phyloP scores from a whole-genome alignment of 2,113 vertebrate species.

The Phainopepla nitens region DNA sequence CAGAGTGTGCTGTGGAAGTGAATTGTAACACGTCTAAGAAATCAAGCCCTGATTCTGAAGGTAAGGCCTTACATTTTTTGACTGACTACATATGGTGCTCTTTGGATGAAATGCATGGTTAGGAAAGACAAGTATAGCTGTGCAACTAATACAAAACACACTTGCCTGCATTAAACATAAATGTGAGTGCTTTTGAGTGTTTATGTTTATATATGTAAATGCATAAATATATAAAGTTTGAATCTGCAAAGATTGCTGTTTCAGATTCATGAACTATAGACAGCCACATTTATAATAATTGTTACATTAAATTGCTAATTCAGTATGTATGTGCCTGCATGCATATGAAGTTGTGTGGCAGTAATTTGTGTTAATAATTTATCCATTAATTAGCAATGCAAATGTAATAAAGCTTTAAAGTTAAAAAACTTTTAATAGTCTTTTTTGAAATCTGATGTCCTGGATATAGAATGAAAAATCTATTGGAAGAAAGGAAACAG shows the following conservation, averaged over 20 bases:
- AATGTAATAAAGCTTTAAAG: background rate
- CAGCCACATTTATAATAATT: background rate
- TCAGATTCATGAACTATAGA: background rate
- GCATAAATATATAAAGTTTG: background rate
- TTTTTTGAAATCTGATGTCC: background rate
- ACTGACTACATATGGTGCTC: background rate
- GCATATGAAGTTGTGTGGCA: background rate
- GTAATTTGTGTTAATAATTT: background rate
- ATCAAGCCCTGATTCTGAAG: slow-evolving; percentile 51
- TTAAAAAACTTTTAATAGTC: background rate
- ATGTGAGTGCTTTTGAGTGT: background rate
- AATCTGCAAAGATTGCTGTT: background rate
- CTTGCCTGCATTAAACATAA: background rate
- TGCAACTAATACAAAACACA: background rate
- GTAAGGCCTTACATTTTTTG: slow-evolving; percentile 59
- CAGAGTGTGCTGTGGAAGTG: slow-evolving; percentile 56
- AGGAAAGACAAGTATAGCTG: background rate
- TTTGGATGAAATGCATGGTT: background rate
- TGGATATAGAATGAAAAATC: background rate
- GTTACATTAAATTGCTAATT: background rate
- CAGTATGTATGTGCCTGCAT: background rate
- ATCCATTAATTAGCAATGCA: background rate
- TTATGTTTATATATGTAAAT: background rate
- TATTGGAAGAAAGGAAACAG: background rate
- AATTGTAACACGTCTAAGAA: slow-evolving; percentile 31